These are phyloP conservation scores for Globodera ellingtonae DNA, from an alignment of 1,140 invertebrate genomes.

Conservation along the genomic window DNA sequence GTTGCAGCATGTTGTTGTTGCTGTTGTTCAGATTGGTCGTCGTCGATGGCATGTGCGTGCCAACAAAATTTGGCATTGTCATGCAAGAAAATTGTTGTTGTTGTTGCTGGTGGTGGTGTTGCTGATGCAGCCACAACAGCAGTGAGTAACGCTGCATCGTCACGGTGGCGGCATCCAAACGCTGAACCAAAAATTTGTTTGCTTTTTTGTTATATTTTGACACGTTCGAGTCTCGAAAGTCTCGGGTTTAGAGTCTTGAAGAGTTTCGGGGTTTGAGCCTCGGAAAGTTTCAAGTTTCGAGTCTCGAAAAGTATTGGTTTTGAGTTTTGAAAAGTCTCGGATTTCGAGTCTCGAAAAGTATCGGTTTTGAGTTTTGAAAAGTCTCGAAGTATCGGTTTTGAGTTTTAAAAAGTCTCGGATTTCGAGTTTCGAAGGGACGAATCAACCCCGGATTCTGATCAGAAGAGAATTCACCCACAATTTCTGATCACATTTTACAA, in stretches of 20 bases:
- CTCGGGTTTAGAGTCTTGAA: too few relatives aligned
- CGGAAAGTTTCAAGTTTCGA: too few relatives aligned
- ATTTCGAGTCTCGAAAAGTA: too few relatives aligned
- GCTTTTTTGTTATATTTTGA: too few relatives aligned
- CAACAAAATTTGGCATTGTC: background rate
- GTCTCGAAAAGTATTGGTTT: too few relatives aligned
- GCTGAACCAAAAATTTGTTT: background rate
- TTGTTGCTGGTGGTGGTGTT: background rate
- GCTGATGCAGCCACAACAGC: background rate
- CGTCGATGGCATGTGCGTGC: background rate
- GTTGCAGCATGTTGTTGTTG: background rate
- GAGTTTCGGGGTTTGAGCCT: too few relatives aligned
- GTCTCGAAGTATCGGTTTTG: too few relatives aligned
- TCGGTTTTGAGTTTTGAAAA: too few relatives aligned
- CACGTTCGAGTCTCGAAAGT: too few relatives aligned
- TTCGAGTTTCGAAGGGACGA: too few relatives aligned
- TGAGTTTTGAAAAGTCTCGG: too few relatives aligned
- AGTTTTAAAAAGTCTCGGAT: too few relatives aligned
- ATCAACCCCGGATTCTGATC: background rate
- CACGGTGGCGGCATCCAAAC: background rate
- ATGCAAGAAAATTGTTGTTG: background rate
- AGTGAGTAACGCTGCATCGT: background rate
- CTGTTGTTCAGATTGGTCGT: background rate
- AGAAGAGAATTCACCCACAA: background rate
- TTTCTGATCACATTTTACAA: background rate